These are phyloP conservation scores for Helleia helle DNA, from an alignment of 2,888 invertebrate species.

Conservation along the genomic window DNA sequence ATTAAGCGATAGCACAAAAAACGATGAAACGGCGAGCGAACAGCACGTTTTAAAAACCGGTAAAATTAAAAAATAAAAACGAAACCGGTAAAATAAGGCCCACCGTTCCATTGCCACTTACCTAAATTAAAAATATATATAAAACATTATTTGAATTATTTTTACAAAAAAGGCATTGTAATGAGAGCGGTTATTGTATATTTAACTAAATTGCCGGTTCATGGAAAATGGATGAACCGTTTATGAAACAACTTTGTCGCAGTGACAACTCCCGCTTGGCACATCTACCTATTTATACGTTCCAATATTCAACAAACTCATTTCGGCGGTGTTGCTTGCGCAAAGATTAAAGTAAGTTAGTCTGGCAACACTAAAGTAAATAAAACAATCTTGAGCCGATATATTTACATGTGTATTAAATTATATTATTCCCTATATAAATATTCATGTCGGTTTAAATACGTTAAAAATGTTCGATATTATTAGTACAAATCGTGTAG, in stretches of 20 bases:
- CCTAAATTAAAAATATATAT: conserved; percentile 36
- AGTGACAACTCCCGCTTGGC: conserved; percentile 20
- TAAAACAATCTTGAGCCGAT: conserved; percentile 18
- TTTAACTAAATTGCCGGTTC: conserved; percentile 25
- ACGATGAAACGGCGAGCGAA: conserved; percentile 17
- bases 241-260: conserved; percentile 5
- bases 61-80: conserved; percentile 15
- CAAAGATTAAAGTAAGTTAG: conserved; percentile 6
- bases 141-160: conserved; percentile 23
- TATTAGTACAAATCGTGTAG: too few relatives aligned
- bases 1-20: conserved; percentile 53
- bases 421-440: conserved; percentile 15
- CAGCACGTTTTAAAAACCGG: conserved; percentile 24
- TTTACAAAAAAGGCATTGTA: conserved; percentile 27
- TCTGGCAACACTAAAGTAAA: conserved; percentile 20
- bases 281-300: conserved; percentile 15
- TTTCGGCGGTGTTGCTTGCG: background rate
- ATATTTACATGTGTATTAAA: conserved; percentile 22
- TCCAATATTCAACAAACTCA: conserved; percentile 6
- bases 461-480: too few relatives aligned
- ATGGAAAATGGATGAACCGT: conserved; percentile 11
- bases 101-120: conserved; percentile 34
- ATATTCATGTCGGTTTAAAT: conserved; percentile 11
- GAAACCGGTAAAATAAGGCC: conserved; percentile 5
- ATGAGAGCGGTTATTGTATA: conserved; percentile 27